These are phyloP conservation scores for Australoheros facetus DNA, from an alignment of 2,797 vertebrate species.

Conservation along the genomic window DNA sequence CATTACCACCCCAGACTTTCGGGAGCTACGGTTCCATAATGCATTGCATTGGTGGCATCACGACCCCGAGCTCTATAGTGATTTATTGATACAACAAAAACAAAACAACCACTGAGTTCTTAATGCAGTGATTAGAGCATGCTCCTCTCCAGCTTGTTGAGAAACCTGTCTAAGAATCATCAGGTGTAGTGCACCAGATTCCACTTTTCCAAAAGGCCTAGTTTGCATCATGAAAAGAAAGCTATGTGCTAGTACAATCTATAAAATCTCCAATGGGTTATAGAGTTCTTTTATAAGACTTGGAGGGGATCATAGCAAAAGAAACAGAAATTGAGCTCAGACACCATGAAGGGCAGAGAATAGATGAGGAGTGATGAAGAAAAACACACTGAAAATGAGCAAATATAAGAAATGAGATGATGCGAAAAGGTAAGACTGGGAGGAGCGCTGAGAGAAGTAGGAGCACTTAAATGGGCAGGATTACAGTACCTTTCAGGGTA, in stretches of 20 bases:
- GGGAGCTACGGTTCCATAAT: not conserved
- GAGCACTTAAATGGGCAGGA: not conserved
- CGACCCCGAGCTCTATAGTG: not conserved
- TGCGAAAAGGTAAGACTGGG: constrained; percentile 9
- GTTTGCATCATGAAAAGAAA: not conserved
- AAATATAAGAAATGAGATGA: constrained; percentile 17
- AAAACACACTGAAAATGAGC: constrained; percentile 21
- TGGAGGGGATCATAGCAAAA: not conserved
- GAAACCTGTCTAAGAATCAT: not conserved
- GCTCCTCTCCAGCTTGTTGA: not conserved
- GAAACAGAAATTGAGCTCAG: not conserved
- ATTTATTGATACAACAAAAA: not conserved
- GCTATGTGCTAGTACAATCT: not conserved
- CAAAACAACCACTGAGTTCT: not conserved
- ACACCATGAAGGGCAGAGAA: constrained; percentile 2
- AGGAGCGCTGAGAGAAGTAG: not conserved
- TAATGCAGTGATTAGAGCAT: not conserved
- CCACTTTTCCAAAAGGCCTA: not conserved
- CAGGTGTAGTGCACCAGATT: not conserved
- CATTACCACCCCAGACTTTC: not conserved
- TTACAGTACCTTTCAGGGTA: not conserved
- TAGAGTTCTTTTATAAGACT: not conserved
- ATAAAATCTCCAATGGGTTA: not conserved
- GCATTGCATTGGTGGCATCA: not conserved
- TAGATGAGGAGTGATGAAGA: constrained; percentile 8